Evolutionary conservation across 2,797 vertebrate genomes (phyloP).

Genomic region (Simalia tracyae): DNA sequence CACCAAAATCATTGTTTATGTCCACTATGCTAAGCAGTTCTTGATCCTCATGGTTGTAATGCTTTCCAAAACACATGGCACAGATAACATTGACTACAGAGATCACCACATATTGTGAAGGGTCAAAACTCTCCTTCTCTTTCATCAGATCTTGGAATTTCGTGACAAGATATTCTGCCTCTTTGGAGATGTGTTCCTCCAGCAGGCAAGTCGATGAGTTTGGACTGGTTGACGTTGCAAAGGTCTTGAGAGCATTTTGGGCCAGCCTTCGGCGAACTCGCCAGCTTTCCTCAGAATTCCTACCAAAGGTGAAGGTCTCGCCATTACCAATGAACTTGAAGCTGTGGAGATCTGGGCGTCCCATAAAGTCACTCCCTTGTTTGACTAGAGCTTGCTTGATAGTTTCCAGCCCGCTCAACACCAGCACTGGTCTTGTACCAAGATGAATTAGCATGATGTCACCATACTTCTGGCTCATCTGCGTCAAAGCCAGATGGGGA

Average conservation of each 20-base stretch:
- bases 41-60: slow-evolving; percentile 82
- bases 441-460: slow-evolving; percentile 85
- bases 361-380: slow-evolving; percentile 87
- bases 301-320: slow-evolving; percentile 83
- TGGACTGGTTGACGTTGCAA: slow-evolving; percentile 74
- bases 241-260: slow-evolving; percentile 84
- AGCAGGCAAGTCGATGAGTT: slow-evolving; percentile 78
- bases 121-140: slow-evolving; percentile 78
- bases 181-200: slow-evolving; percentile 87
- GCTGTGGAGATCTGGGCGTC: slow-evolving; percentile 84
- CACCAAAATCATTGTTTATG: slow-evolving; percentile 81
- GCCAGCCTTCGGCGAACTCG: slow-evolving; percentile 83
- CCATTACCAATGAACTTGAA: slow-evolving; percentile 73
- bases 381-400: slow-evolving; percentile 85
- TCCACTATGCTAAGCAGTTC: slow-evolving; percentile 81
- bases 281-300: slow-evolving; percentile 82
- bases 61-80: slow-evolving; percentile 89
- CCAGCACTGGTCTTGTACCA: slow-evolving; percentile 84
- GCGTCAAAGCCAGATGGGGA: slow-evolving; percentile 80
- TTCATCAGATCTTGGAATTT: slow-evolving; percentile 78
- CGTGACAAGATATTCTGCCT: slow-evolving; percentile 76
- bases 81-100: slow-evolving; percentile 92
- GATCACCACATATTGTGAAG: slow-evolving; percentile 78
- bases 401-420: slow-evolving; percentile 82
- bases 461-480: slow-evolving; percentile 83